These are phyloP conservation scores for Hyperoodon ampullatus DNA, from an alignment of 2,113 vertebrate genomes.

Conservation along the genomic window DNA sequence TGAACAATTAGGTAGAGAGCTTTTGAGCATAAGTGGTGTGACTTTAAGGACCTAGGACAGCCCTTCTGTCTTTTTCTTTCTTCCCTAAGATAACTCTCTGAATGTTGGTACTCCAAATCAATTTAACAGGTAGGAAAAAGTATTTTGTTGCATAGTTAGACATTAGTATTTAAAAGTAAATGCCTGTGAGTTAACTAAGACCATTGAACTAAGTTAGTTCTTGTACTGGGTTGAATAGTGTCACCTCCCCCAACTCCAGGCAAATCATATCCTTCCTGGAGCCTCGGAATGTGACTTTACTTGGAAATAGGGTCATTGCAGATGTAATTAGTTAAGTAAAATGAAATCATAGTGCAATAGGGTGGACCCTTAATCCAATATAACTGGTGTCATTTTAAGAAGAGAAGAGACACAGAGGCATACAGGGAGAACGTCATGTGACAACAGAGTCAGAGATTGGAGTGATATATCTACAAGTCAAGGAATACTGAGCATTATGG, in stretches of 20 bases:
- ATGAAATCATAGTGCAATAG: neutral
- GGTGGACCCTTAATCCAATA: neutral
- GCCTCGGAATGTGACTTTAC: neutral
- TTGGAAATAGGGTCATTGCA: neutral
- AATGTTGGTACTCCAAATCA: neutral
- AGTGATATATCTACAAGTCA: neutral
- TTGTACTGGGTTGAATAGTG: rapidly evolving
- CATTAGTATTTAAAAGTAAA: neutral
- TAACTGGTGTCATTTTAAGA: neutral
- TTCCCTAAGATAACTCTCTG: neutral
- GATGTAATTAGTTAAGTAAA: neutral
- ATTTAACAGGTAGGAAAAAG: neutral
- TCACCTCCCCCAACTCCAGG: rapidly evolving
- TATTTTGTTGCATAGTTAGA: neutral
- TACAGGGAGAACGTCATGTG: neutral
- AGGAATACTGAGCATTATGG: rapidly evolving
- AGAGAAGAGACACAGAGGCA: neutral
- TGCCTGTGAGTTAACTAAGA: neutral
- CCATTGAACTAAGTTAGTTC: neutral
- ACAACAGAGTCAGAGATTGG: neutral
- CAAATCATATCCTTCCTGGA: neutral
- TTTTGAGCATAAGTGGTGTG: neutral
- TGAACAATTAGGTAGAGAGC: neutral
- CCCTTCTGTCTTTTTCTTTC: neutral
- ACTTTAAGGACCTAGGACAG: neutral